Evolutionary conservation across 2,888 invertebrate species (phyloP).

Genomic region (Trissolcus japonicus): DNA sequence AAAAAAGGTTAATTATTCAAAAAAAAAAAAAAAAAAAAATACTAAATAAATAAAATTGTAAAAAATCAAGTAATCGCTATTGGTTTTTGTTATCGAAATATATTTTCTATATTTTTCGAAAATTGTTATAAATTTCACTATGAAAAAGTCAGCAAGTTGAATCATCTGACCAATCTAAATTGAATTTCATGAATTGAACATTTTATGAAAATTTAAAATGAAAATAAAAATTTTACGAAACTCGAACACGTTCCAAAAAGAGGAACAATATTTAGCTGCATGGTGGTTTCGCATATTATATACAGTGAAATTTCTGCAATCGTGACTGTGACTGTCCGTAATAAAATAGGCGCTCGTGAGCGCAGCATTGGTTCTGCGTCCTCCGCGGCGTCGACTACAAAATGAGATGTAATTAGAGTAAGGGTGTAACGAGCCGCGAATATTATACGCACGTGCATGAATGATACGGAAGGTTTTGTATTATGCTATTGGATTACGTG

Average conservation of each 20-base stretch:
- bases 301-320: constrained; percentile 28
- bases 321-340: constrained; percentile 21
- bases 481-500: constrained; percentile 52
- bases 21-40: too few species aligned
- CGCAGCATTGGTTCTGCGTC: constrained; percentile 49
- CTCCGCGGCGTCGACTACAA: constrained; percentile 36
- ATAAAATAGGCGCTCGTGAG: constrained; percentile 37
- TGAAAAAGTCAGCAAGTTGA: too few species aligned
- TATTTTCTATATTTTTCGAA: too few species aligned
- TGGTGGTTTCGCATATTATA: constrained; percentile 24
- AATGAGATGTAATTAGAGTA: constrained; percentile 56
- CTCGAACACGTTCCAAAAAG: not conserved
- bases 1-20: too few species aligned
- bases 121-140: too few species aligned
- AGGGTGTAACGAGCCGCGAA: constrained; percentile 57
- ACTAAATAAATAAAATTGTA: too few species aligned
- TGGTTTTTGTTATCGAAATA: too few species aligned
- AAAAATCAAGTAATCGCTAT: too few species aligned
- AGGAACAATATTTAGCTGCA: not conserved
- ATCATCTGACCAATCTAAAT: too few species aligned
- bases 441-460: constrained; percentile 57
- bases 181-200: too few species aligned
- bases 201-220: too few species aligned
- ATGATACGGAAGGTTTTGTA: constrained; percentile 51
- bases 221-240: too few species aligned